Percentiles rank a stretch among this genome's conserved stretches.
Evolutionary conservation across 2,797 vertebrate genomes (phyloP).

Genomic region (Cheirogaleus major): DNA sequence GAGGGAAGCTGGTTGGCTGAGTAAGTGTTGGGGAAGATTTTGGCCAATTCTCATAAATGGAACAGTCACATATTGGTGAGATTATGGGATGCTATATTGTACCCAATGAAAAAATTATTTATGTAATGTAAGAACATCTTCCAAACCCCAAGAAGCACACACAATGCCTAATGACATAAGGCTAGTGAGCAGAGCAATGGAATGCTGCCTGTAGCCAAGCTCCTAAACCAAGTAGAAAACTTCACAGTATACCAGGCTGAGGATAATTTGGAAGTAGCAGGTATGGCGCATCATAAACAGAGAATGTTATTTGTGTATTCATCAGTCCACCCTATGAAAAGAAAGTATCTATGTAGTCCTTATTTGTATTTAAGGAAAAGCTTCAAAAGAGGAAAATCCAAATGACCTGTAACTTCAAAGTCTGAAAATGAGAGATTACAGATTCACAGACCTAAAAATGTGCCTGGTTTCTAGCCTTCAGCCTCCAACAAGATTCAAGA

Average conservation of each 20-base stretch:
- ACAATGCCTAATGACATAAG: neutral
- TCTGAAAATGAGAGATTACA: constrained; percentile 15
- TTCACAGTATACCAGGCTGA: neutral
- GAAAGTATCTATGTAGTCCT: neutral
- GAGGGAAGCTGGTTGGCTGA: neutral
- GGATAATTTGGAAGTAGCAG: neutral
- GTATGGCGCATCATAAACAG: neutral
- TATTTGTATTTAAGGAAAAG: constrained; percentile 15
- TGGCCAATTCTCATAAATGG: neutral
- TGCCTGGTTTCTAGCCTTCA: neutral
- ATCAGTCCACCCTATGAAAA: neutral
- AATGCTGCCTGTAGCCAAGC: neutral
- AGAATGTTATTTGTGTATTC: neutral
- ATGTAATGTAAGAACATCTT: neutral
- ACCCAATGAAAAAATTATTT: constrained; percentile 8
- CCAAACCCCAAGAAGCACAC: neutral
- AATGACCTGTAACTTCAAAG: neutral
- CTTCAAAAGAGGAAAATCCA: constrained; percentile 44
- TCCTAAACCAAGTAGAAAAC: neutral
- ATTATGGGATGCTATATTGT: neutral
- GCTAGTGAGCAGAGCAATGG: neutral
- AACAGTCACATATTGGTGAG: neutral
- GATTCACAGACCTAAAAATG: neutral
- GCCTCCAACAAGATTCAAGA: neutral
- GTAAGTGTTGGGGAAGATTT: neutral